Conservation (phyloP, 2,113 vertebrate genomes). For the Nannobrachium achirus region DNA sequence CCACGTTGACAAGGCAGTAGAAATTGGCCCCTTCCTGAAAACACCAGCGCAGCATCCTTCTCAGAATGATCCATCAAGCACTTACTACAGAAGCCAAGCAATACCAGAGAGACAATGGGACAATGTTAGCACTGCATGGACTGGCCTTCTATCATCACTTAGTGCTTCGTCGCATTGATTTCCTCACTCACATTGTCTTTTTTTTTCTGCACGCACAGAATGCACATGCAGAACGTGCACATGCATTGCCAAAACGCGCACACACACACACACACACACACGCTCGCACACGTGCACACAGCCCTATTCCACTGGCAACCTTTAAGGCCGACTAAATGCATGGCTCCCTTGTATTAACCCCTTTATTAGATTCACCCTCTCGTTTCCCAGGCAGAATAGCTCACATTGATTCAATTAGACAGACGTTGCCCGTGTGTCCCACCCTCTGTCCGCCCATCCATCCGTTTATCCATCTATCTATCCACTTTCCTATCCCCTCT, state of each 20-base stretch:
- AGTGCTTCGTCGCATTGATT: conserved; percentile 40
- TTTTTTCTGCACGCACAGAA: not conserved
- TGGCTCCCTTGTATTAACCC: conserved; percentile 13
- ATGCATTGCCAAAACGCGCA: conserved; percentile 8
- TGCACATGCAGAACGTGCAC: not conserved
- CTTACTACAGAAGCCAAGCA: conserved; percentile 51
- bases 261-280: not conserved
- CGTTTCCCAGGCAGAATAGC: conserved; percentile 20
- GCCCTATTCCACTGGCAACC: not conserved
- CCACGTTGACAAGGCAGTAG: conserved; percentile 43
- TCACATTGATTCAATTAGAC: conserved; percentile 65
- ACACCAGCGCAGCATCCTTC: conserved; percentile 42
- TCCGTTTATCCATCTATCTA: no score
- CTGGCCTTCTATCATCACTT: conserved; percentile 15
- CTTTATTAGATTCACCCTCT: conserved; percentile 41
- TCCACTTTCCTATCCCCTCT: no score
- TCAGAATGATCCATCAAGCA: conserved; percentile 60
- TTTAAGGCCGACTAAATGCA: conserved; percentile 14
- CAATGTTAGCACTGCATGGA: conserved; percentile 5
- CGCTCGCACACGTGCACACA: not conserved
- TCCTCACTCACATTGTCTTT: conserved; percentile 1
- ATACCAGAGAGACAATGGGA: conserved; percentile 43
- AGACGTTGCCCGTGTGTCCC: conserved; percentile 42
- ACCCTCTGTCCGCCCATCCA: conserved; percentile 2
- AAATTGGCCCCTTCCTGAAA: conserved; percentile 36